Evolutionary conservation across 2,113 vertebrate genomes (phyloP), one percentile per base, ranked within the genome.

Genomic region (Malurus melanocephalus): DNA sequence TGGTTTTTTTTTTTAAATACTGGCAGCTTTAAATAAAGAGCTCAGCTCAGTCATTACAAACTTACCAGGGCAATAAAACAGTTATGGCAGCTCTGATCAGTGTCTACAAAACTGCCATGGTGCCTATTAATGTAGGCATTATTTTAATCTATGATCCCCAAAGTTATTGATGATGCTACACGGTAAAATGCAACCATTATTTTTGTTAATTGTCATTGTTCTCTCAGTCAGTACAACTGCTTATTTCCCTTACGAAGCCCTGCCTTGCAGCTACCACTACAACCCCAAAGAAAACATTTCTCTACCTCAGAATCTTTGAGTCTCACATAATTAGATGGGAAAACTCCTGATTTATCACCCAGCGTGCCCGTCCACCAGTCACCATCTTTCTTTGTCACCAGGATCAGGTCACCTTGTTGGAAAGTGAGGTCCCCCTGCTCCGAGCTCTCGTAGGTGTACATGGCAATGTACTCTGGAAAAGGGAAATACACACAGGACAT

Each of bases 371-470:
- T 99, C 99, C 99, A 99, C 99, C 99, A 99, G 93, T 99, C 99
- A 7, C 99, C 99, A 95, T 99, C 99, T 96, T 99, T 99, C 97
- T 99, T 99, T 87, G 98, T 99, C 87, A 99, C 99, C 94, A 98
- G 94, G 94, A 99, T 99, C 89, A 99, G 92, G 90, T 99, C 99
- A 45, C 99, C 99, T 96, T 99, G 99, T 96, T 99, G 99, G 97
- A 99, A 99, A 83, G 98, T 99, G 95, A 99, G 97, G 96, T 99
- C 99, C 2, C 99, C 99, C 96, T 99, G 99, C 96, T 99, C 99
- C 68, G 97, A 99, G 97, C 99, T 99, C 96, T 99, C 99, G 18
- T 99, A 99, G 27, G 99, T 99, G 94, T 99, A 99, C 99, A 99
- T 99, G 91, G 99, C 99, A 92, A 99, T 93, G 89, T 98, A 99